Percentiles rank a stretch among this genome's conserved stretches.
Evolutionary conservation across 1,140 invertebrate species (phyloP).

Genomic region (Heliconius nattereri): DNA sequence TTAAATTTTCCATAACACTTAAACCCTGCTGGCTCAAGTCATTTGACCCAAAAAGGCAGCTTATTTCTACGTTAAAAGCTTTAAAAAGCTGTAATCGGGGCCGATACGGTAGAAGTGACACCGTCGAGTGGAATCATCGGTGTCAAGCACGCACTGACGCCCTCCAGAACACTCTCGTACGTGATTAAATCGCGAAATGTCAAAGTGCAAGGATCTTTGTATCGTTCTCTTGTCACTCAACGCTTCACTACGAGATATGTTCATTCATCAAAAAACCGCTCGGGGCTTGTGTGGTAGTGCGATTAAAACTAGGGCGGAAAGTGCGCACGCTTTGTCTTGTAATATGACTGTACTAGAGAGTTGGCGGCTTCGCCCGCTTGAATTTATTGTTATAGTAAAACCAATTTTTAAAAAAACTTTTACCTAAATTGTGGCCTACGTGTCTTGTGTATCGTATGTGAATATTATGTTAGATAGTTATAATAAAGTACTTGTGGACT

Average conservation of each 20-base stretch:
- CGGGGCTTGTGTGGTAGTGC: constrained; percentile 39
- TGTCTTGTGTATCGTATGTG: too few relatives aligned
- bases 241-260: constrained; percentile 56
- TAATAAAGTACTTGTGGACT: too few relatives aligned
- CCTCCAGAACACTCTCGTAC: constrained; percentile 51
- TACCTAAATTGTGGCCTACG: too few relatives aligned
- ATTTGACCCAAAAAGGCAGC: constrained; percentile 33
- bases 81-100: constrained; percentile 37
- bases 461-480: too few relatives aligned
- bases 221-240: constrained; percentile 57
- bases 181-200: constrained; percentile 73
- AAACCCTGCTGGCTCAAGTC: constrained; percentile 6
- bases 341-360: too few relatives aligned
- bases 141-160: constrained; percentile 59
- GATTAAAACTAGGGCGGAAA: constrained; percentile 34
- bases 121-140: constrained; percentile 56
- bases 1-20: neutral
- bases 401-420: too few relatives aligned
- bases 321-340: constrained; percentile 10
- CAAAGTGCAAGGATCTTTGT: constrained; percentile 67
- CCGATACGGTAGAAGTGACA: constrained; percentile 52
- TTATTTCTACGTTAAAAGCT: constrained; percentile 26
- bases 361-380: too few relatives aligned
- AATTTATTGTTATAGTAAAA: too few relatives aligned
- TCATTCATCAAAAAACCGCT: constrained; percentile 70